These are phyloP conservation scores for Halcyon malimbica DNA, from an alignment of 2,113 vertebrate species.

Conservation along the genomic window DNA sequence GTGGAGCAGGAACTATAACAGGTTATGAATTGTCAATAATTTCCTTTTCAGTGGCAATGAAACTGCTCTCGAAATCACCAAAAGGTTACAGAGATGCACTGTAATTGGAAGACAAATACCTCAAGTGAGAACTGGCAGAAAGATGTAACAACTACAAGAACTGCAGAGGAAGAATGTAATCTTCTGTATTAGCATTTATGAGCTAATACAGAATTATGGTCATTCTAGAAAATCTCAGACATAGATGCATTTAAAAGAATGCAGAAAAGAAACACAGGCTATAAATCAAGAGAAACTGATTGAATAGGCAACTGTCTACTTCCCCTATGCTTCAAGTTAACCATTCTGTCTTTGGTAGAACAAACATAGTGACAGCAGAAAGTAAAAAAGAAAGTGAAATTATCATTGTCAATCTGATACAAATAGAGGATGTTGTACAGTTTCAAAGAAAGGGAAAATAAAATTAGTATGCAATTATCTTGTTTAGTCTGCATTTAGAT, in stretches of 20 bases:
- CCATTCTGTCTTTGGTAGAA: not conserved
- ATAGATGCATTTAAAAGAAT: not conserved
- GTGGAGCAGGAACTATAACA: conserved; percentile 47
- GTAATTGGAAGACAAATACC: conserved; percentile 33
- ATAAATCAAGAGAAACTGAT: conserved; percentile 6
- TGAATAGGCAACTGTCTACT: not conserved
- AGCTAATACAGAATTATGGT: not conserved
- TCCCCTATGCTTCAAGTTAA: not conserved
- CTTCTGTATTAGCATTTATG: not conserved
- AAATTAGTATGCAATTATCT: conserved; percentile 49
- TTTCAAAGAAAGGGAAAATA: conserved; percentile 36
- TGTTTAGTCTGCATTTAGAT: conserved; percentile 11
- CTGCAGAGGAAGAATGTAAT: not conserved
- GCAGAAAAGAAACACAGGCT: not conserved
- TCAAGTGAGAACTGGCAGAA: conserved; percentile 24
- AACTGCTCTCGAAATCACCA: conserved; percentile 42
- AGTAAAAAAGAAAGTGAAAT: conserved; percentile 21
- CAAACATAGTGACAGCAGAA: not conserved
- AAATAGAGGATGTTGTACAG: not conserved
- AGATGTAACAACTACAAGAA: not conserved
- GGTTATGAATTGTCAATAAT: conserved; percentile 64
- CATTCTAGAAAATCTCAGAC: not conserved
- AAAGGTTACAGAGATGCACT: not conserved
- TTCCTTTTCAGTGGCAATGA: conserved; percentile 50
- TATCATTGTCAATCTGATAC: not conserved